Percentiles rank a stretch among this genome's conserved stretches.
These are phyloP conservation scores for Galbula dea DNA, from an alignment of 2,113 vertebrate genomes.

Conservation along the genomic window DNA sequence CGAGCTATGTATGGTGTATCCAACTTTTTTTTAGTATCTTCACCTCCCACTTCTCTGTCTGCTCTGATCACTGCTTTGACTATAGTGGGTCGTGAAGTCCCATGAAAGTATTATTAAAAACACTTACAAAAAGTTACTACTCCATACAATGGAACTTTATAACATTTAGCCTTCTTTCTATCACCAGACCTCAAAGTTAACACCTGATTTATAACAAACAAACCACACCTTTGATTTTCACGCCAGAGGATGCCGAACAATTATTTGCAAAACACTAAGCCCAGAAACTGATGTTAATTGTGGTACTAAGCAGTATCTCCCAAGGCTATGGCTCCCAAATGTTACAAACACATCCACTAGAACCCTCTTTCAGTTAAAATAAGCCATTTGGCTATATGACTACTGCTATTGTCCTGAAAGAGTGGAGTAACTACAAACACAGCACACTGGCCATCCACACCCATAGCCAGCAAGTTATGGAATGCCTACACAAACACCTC, in stretches of 20 bases:
- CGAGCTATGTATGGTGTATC: background rate
- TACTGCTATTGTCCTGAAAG: background rate
- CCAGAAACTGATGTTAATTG: background rate
- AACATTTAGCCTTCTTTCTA: background rate
- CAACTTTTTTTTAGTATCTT: background rate
- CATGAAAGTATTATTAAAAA: background rate
- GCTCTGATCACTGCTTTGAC: background rate
- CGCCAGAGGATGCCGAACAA: background rate
- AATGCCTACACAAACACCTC: background rate
- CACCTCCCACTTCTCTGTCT: background rate
- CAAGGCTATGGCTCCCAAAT: background rate
- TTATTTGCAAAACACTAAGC: background rate
- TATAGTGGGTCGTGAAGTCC: background rate
- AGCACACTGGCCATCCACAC: accelerated
- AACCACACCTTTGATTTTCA: background rate
- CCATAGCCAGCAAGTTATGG: background rate
- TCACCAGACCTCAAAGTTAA: background rate
- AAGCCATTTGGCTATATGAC: background rate
- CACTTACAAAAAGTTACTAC: background rate
- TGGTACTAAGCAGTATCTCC: background rate
- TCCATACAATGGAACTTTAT: background rate
- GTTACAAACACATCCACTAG: background rate
- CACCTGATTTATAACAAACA: background rate
- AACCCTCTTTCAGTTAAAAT: background rate
- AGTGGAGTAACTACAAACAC: background rate